A percentile compares a stretch with the other conserved stretches of the same genome.
Evolutionary conservation across 2,888 invertebrate genomes (phyloP).

Genomic region (Ethmia dodecea): DNA sequence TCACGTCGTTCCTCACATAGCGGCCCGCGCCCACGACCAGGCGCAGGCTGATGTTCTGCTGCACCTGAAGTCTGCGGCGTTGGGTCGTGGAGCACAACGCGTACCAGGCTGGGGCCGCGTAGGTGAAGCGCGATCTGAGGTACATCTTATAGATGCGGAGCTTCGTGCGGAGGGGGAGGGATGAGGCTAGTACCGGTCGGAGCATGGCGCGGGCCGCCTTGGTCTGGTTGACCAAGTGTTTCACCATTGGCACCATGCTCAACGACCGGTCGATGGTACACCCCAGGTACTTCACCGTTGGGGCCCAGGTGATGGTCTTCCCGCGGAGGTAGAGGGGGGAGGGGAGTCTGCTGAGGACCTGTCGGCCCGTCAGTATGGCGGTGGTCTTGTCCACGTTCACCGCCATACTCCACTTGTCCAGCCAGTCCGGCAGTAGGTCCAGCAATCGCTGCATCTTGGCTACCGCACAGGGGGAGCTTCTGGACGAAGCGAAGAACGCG

Average conservation of each 20-base stretch:
- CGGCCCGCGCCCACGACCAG: no score
- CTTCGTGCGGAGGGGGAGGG: slow-evolving; percentile 18
- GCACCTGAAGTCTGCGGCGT: neutral
- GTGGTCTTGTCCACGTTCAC: slow-evolving; percentile 6
- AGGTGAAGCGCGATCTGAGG: slow-evolving; percentile 16
- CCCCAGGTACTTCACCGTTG: slow-evolving; percentile 18
- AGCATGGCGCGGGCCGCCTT: no score
- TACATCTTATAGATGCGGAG: slow-evolving; percentile 19
- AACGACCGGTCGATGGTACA: slow-evolving; percentile 17
- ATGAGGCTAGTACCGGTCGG: slow-evolving; percentile 14
- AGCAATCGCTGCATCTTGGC: neutral
- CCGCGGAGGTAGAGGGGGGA: slow-evolving; percentile 4
- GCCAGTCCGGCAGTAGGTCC: neutral
- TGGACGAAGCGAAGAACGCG: neutral
- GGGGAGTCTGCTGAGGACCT: neutral
- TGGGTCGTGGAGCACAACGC: slow-evolving; percentile 12
- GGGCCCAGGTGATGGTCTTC: slow-evolving; percentile 9
- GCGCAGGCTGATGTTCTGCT: no score
- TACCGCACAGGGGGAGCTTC: neutral
- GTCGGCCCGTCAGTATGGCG: neutral
- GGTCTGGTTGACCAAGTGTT: no score
- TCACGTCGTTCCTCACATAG: no score
- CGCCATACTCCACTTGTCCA: neutral
- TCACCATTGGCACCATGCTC: no score
- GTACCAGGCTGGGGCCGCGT: no score